Base-by-base conservation (phyloP, 2,797 vertebrate species). In the Anas bernieri region DNA sequence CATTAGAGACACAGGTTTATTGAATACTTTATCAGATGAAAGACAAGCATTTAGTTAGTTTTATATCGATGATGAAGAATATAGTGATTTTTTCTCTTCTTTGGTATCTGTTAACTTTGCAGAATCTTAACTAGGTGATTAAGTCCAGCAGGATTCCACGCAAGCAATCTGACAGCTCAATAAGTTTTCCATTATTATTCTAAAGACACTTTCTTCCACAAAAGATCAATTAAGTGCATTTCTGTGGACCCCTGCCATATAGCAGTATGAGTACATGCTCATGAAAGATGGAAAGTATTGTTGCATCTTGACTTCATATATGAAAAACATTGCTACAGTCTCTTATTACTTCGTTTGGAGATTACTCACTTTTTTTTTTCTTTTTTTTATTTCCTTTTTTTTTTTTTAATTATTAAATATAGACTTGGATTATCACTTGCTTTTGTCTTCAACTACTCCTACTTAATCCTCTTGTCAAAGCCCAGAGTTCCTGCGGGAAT, bases 351-450 rank as follows among this genome's bases (percentile, higher is more conserved):
- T 63, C 6, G 1, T 83, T 92, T 94, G 86, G 64, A 3, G 16
- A 37, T 64, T 82, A 8, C 37, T 96, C 92, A 97, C 73, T 64
- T 88, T 91, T 95, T 55, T 92, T 88, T 11, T 85, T 69, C 80
- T 35, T 67, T 90, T 39, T 88, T 90, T 95, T 55, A 90, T 88
- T 11, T 85, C 69, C 83, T 35, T 67, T 90, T 39, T 76, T 81
- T 88, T 61, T 26, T 76, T 86, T 89, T 74, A 83, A 95, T 85
- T 95, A 93, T 26, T 96, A 85, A 95, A 82, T 93, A 93, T 96
- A 98, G 98, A 98, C 98, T 98, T 98, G 98, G 98, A 98, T 98
- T 98, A 97, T 98, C 98, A 98, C 98, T 97, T 98, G 97, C 97
- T 98, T 98, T 98, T 98, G 98, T 98, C 98, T 98, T 97, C 98